Evolutionary conservation across 1,140 invertebrate species (phyloP), one percentile per base, ranked within the genome.

Genomic region (Drosophila littoralis): DNA sequence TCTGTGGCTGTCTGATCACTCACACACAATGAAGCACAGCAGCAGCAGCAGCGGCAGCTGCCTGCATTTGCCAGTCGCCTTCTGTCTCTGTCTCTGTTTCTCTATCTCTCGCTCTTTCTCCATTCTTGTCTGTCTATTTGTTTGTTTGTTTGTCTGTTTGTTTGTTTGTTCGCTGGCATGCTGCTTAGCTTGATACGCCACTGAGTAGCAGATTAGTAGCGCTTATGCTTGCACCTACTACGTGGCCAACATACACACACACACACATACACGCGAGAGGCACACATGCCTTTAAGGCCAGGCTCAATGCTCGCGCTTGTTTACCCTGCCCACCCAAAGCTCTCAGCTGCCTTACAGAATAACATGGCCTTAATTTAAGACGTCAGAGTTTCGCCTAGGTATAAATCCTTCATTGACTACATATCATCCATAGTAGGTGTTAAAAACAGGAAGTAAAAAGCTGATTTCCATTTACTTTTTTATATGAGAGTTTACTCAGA

Each of bases 201-300:
- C 83, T 86, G 83, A 86, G 83, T 88, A 86, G 83, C 83, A 86
- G 83, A 86, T 88, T 86, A 86, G 79, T 88, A 86, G 83, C 83
- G 83, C 83, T 86, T 86, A 88, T 88, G 83, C 83, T 88, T 86
- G 83, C 83, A 86, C 83, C 83, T 88, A 86, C 83, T 86, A 86
- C 83, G 83, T 86, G 83, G 73, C 67, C 45, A 57, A 43, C 52
- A 67, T 32, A 43, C 36, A 59, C 46, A 52, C 28, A 58, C 64
- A 32, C 17, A 68, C 48, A 57, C 15, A 57, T n/a, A 46, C 61
- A 66, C 61, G 40, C 17, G 32, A 38, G 10, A 73, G 3, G 10
- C 28, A 33, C 10, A 35, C 15, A 32, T 50, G 32, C 17, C 52
- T 15, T 17, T 55, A 36, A 55, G 67, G 51, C 55, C 35, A 57